Evolutionary conservation across 2,113 vertebrate species (phyloP), one percentile per base, ranked within the genome.

Genomic region (Chrysochloris asiatica): DNA sequence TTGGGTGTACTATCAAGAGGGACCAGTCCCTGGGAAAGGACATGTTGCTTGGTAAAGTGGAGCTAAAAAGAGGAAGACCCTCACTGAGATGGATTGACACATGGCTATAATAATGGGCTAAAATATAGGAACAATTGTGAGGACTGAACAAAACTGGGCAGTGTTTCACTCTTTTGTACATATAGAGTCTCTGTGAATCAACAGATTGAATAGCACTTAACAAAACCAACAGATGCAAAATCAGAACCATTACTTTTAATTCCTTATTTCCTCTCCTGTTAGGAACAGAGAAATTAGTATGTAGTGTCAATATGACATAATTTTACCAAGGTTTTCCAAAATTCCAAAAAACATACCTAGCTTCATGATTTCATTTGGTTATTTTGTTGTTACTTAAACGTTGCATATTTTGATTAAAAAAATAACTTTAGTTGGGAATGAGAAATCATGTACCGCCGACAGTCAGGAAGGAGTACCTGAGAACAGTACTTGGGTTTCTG

Each of bases 161-260:
- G 17, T 56, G 19, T 56, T 21, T 19, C 7, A 22, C 19, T 56
- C 19, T 22, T 22, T 56, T 56, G n/a, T n/a, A n/a, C n/a, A n/a
- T n/a, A n/a, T n/a, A n/a, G n/a, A n/a, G n/a, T n/a, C n/a, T n/a
- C n/a, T n/a, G n/a, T n/a, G 54, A 56, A 56, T 22, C 54, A 56
- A 22, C 19, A 5, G n/a, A n/a, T n/a, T n/a, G n/a, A n/a, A n/a
- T n/a, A n/a, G 17, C 7, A 56, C 54, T 56, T 56, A 16, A 56
- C 54, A 8, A 21, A 56, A 56, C 21, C 54, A n/a, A 56, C 54
- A 28, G 28, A 30, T 50, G 13, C 26, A 11, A 65, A 33, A 16
- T 22, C 63, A 9, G 13, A 17, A 59, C 19, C 21, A 0, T 30
- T 4, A 1, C 1, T n/a, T 45, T 13, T 3, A 3, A 1, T 33